Evolutionary conservation across 2,888 invertebrate genomes (phyloP).

Genomic region (Ephialtes manifestator): DNA sequence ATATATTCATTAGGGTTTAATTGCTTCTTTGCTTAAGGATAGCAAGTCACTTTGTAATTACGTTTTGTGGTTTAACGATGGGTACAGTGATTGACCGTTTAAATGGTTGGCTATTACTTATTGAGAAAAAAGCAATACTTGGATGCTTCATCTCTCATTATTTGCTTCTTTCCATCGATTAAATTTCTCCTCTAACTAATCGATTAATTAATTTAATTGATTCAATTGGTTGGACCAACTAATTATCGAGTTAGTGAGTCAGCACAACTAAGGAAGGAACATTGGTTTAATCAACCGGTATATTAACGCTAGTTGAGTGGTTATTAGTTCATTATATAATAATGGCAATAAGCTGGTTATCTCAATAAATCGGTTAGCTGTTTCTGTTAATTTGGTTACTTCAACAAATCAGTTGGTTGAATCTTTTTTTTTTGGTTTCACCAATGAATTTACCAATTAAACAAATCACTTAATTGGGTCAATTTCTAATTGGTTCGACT

Average conservation of each 20-base stretch:
- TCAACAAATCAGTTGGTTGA: too few species aligned
- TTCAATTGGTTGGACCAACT: background rate
- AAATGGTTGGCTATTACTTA: background rate
- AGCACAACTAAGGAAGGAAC: too few species aligned
- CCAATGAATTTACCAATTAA: too few species aligned
- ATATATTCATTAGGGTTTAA: constrained; percentile 21
- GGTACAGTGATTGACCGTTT: constrained; percentile 3
- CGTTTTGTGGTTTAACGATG: constrained; percentile 1
- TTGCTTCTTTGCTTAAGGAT: constrained; percentile 4
- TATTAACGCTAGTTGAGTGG: too few species aligned
- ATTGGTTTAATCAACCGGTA: too few species aligned
- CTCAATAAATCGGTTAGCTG: too few species aligned
- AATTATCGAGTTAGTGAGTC: background rate
- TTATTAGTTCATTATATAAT: too few species aligned
- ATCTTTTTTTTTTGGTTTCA: too few species aligned
- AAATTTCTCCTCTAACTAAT: background rate
- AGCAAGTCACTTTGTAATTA: constrained; percentile 32
- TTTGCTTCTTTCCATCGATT: background rate
- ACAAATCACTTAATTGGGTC: too few species aligned
- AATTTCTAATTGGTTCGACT: too few species aligned
- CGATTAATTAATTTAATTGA: background rate
- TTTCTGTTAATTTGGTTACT: background rate
- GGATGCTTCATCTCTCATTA: background rate
- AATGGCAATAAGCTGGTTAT: too few species aligned
- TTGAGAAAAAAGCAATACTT: background rate